A percentile compares a stretch with the other conserved stretches of the same genome.
Conservation (phyloP, 2,888 invertebrate species). For the Tinea semifulvella region DNA sequence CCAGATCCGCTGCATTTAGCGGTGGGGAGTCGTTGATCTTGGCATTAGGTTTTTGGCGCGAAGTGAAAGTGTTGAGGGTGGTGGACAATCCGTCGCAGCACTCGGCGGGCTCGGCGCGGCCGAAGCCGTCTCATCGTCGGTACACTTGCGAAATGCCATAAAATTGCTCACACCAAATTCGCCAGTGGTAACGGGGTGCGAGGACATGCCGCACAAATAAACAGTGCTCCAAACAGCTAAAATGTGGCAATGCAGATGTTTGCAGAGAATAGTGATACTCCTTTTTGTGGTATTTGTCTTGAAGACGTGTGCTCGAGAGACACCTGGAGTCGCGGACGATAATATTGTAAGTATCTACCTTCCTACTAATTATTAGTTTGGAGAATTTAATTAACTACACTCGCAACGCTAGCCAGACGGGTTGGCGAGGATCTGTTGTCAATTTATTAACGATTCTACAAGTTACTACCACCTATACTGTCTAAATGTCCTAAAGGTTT, state of each 20-base stretch:
- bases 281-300: slow-evolving; percentile 42
- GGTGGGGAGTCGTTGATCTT: slow-evolving; percentile 37
- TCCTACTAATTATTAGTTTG: too few relatives aligned
- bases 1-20: slow-evolving; percentile 12
- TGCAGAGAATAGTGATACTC: slow-evolving; percentile 49
- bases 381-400: too few relatives aligned
- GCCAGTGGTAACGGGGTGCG: slow-evolving; percentile 43
- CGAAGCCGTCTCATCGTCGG: slow-evolving; percentile 58
- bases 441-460: too few relatives aligned
- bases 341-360: slow-evolving; percentile 8
- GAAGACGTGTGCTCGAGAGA: slow-evolving; percentile 34
- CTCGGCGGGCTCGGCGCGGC: slow-evolving; percentile 52
- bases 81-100: slow-evolving; percentile 44
- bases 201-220: slow-evolving; percentile 58
- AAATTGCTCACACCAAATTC: slow-evolving; percentile 44
- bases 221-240: slow-evolving; percentile 37
- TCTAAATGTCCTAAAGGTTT: too few relatives aligned
- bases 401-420: neutral
- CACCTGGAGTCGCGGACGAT: neutral
- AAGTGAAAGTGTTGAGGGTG: slow-evolving; percentile 57
- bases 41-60: slow-evolving; percentile 26
- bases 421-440: too few relatives aligned
- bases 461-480: too few relatives aligned
- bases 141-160: slow-evolving; percentile 56
- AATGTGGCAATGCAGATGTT: slow-evolving; percentile 61